These are phyloP conservation scores for Manis javanica DNA, from an alignment of 2,797 vertebrate genomes.

Conservation along the genomic window DNA sequence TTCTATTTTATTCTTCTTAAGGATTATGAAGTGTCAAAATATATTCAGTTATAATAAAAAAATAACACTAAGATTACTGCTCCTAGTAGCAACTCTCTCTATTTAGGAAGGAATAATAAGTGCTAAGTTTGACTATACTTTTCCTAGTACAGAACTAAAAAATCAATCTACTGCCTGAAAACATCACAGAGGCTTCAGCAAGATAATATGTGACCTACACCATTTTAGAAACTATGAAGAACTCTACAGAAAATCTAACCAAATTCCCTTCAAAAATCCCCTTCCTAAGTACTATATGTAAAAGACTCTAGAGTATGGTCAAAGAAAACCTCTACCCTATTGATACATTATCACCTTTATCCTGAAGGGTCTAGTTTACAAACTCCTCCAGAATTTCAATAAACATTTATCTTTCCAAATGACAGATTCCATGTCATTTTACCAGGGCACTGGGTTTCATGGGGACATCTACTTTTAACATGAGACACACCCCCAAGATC, in stretches of 20 bases:
- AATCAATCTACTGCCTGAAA: neutral
- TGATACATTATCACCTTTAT: neutral
- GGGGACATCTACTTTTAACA: neutral
- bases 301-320: neutral
- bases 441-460: neutral
- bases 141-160: conserved; percentile 16
- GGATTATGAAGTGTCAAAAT: conserved; percentile 11
- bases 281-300: neutral
- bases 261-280: neutral
- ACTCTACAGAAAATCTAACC: neutral
- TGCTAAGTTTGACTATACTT: neutral
- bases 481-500: neutral
- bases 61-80: neutral
- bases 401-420: conserved; percentile 19
- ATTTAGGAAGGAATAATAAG: conserved; percentile 21
- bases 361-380: neutral
- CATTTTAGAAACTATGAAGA: conserved; percentile 36
- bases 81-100: conserved; percentile 38
- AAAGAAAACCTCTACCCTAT: neutral
- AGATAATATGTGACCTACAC: neutral
- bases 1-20: conserved; percentile 8
- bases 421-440: neutral
- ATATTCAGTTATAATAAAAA: neutral
- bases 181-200: neutral
- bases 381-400: conserved; percentile 9